Base-by-base conservation (phyloP, 2,113 vertebrate species). In the Lagopus muta region DNA sequence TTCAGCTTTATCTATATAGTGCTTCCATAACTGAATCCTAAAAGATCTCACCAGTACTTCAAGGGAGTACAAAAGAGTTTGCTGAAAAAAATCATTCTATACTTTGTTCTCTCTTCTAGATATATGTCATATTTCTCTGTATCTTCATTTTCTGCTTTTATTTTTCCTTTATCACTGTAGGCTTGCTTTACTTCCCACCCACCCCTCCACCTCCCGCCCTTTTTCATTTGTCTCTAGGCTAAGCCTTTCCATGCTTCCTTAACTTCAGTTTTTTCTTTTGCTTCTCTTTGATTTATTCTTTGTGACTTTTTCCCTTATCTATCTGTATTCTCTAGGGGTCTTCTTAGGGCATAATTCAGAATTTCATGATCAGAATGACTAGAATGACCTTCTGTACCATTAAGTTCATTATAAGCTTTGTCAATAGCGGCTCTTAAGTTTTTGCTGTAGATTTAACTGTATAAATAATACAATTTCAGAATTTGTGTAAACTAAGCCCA, bases 201-300 rank as follows among this genome's bases (percentile, higher is more conserved):
- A 34, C 36, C 43, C 12, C 27, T 11, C 38, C 13, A 6, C 20
- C 42, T 58, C 55, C 12, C 14, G 32, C 42, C 38, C 21, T 61
- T 79, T 90, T 93, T 74, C 15, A 88, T 96, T 94, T 94, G 28
- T 85, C 91, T 92, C 60, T 66, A 94, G 92, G 93, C 89, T 83
- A 81, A 75, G 91, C 90, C 88, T 94, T 89, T 87, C 65, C 48
- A 58, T 69, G 61, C 25, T 87, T 89, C 79, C 24, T 74, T 89
- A 73, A 92, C 61, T 92, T 90, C 72, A 89, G 28, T 82, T 82
- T 89, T 94, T 72, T 66, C 48, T 90, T 91, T 67, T 92, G 60
- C 86, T 86, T 92, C 32, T 74, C 60, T 89, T 73, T 94, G 96
- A 96, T 95, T 94, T 93, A 96, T 96, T 65, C 86, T 75, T 94